Evolutionary conservation across 2,113 vertebrate species (phyloP).

Genomic region (Lucifuga dentata): DNA sequence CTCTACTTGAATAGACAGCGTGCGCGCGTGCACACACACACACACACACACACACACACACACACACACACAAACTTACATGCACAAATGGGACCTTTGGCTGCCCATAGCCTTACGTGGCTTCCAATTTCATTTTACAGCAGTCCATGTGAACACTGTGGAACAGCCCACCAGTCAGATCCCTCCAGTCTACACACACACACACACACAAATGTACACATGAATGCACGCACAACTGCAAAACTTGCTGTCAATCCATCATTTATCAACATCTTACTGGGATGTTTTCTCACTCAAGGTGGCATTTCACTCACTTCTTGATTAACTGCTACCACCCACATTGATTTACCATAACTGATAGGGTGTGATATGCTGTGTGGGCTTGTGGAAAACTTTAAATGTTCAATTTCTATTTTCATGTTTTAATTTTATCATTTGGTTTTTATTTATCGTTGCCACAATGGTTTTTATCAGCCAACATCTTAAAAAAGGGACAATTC

Average conservation of each 20-base stretch:
- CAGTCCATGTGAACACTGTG: conserved; percentile 34
- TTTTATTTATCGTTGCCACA: conserved; percentile 30
- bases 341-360: conserved; percentile 48
- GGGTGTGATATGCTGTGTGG: conserved; percentile 29
- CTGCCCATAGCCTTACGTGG: conserved; percentile 67
- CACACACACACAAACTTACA: conserved; percentile 60
- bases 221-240: conserved; percentile 8
- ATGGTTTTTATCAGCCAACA: conserved; percentile 23
- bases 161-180: conserved; percentile 10
- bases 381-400: conserved; percentile 30
- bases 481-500: background rate
- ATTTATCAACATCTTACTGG: conserved; percentile 48
- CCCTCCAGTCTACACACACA: conserved; percentile 7
- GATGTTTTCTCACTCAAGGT: conserved; percentile 57
- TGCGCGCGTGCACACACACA: conserved; percentile 46
- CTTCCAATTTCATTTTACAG: conserved; percentile 55
- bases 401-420: conserved; percentile 19
- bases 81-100: conserved; percentile 42
- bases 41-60: conserved; percentile 47
- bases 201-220: conserved; percentile 13
- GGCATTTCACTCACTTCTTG: conserved; percentile 46
- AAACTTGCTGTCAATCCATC: conserved; percentile 25
- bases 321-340: conserved; percentile 61
- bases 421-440: conserved; percentile 20
- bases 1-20: conserved; percentile 73